Evolutionary conservation across 2,888 invertebrate species (phyloP).

Genomic region (Spisula solida): DNA sequence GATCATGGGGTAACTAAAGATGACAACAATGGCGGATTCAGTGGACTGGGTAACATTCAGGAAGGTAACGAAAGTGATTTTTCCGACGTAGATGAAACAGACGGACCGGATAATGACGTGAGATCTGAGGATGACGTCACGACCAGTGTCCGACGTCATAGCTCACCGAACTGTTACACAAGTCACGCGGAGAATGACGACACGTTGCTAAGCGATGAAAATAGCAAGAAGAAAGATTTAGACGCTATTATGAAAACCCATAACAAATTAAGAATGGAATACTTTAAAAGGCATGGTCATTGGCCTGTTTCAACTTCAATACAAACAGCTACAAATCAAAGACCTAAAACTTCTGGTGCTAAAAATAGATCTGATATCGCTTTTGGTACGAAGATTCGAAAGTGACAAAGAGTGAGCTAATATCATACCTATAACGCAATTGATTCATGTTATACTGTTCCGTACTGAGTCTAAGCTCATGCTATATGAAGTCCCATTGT

Average conservation of each 20-base stretch:
- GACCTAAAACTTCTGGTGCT: not conserved
- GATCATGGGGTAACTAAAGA: constrained; percentile 46
- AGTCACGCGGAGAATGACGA: not conserved
- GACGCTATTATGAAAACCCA: constrained; percentile 29
- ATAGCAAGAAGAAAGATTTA: constrained; percentile 15
- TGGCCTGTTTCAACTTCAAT: constrained; percentile 51
- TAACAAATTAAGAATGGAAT: constrained; percentile 56
- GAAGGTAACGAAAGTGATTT: constrained; percentile 64
- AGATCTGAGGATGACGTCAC: not conserved
- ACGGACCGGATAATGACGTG: not conserved
- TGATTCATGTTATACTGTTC: no score
- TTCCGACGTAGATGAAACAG: constrained; percentile 44
- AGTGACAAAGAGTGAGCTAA: not conserved
- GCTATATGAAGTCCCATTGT: no score
- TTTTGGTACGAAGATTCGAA: constrained; percentile 37
- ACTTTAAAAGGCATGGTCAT: constrained; percentile 67
- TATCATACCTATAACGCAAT: not conserved
- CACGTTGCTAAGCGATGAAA: not conserved
- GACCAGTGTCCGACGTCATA: constrained; percentile 50
- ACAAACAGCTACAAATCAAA: not conserved
- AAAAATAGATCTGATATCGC: constrained; percentile 9
- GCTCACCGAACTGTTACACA: constrained; percentile 57
- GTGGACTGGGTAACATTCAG: constrained; percentile 61
- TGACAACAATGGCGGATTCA: constrained; percentile 24
- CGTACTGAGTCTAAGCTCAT: no score